Percentiles rank a stretch among this genome's conserved stretches.
Conservation (phyloP, 2,888 invertebrate species). For the Eugnorisma glareosa region DNA sequence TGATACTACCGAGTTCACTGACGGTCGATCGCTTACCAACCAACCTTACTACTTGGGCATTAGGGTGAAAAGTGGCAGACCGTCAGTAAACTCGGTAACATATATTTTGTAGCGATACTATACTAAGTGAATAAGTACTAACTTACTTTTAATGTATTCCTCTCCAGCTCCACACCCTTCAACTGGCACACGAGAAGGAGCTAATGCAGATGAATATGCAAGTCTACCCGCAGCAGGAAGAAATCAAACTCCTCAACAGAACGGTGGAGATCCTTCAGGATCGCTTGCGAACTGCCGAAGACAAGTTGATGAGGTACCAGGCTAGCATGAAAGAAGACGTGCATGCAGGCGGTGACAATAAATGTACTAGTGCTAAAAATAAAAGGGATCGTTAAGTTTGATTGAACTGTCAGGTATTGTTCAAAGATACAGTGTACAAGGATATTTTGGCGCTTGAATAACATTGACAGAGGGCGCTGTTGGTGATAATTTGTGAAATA, state of each 20-base stretch:
- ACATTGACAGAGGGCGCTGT: neutral
- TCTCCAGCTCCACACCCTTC: constrained; percentile 93
- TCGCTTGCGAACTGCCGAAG: constrained; percentile 80
- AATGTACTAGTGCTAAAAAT: constrained; percentile 65
- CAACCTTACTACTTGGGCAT: no score
- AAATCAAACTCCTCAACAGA: constrained; percentile 91
- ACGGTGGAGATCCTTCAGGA: constrained; percentile 89
- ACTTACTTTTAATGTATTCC: constrained; percentile 6
- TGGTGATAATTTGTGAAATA: neutral
- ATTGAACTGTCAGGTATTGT: neutral
- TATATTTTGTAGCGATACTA: neutral
- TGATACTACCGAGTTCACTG: no score
- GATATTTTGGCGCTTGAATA: neutral
- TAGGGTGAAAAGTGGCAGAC: no score
- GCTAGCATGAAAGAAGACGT: constrained; percentile 76
- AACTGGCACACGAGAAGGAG: constrained; percentile 93
- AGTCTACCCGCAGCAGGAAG: constrained; percentile 90
- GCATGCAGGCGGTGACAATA: constrained; percentile 83
- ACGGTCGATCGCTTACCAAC: no score
- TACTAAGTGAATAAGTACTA: neutral
- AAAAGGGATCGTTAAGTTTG: constrained; percentile 73
- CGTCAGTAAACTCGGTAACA: neutral
- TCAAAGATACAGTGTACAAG: neutral
- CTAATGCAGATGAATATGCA: constrained; percentile 92
- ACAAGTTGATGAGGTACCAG: constrained; percentile 81